Evolutionary conservation across 2,888 invertebrate genomes (phyloP).

Genomic region (Drosophila paucipuncta): DNA sequence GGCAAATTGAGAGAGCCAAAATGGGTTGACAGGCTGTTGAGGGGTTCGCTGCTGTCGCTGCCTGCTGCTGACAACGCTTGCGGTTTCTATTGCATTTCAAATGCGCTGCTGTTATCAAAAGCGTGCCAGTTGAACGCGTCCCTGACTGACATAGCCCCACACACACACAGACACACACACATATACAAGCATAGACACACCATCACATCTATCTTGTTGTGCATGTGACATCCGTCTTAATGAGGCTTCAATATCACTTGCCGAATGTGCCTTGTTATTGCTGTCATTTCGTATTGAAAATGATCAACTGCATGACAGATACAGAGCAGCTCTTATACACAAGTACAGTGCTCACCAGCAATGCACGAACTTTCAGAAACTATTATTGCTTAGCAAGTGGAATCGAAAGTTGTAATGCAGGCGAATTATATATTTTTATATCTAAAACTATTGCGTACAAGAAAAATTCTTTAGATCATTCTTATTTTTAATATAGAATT

Average conservation of each 20-base stretch:
- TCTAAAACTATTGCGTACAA: background rate
- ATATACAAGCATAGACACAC: too few relatives aligned
- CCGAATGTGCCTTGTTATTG: slow-evolving; percentile 41
- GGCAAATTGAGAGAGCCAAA: slow-evolving; percentile 12
- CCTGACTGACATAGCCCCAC: slow-evolving; percentile 49
- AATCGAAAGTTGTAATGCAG: background rate
- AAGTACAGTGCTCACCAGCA: background rate
- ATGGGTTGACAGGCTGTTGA: slow-evolving; percentile 14
- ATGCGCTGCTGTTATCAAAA: slow-evolving; percentile 65
- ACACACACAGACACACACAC: slow-evolving; percentile 4
- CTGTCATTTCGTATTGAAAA: slow-evolving; percentile 20
- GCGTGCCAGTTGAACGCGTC: slow-evolving; percentile 70
- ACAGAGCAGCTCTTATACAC: slow-evolving; percentile 2
- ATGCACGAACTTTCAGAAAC: background rate
- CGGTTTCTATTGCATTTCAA: slow-evolving; percentile 75
- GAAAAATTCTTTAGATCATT: background rate
- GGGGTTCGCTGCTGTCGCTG: slow-evolving; percentile 4
- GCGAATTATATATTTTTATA: background rate
- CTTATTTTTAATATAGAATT: too few relatives aligned
- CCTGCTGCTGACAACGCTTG: slow-evolving; percentile 18
- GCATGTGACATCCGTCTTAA: slow-evolving; percentile 59
- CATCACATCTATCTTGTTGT: slow-evolving; percentile 5
- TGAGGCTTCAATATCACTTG: slow-evolving; percentile 77
- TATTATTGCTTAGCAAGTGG: background rate
- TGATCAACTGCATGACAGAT: slow-evolving; percentile 28